Evolutionary conservation across 2,113 vertebrate species (phyloP), one percentile per base, ranked within the genome.

Genomic region (Corythoichthys haematopterus): DNA sequence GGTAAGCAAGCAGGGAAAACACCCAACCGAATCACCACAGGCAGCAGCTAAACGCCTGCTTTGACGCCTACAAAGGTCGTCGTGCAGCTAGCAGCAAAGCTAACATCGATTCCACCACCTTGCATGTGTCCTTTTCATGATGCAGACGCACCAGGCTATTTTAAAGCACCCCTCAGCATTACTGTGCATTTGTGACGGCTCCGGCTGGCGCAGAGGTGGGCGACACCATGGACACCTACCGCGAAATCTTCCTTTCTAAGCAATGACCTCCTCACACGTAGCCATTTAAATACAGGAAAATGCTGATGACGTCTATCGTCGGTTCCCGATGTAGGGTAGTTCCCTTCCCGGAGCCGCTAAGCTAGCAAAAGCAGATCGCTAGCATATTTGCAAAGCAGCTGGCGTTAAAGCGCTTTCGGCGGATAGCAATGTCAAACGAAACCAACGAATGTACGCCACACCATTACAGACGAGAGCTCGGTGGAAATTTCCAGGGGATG

Each of bases 201-300:
- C 40, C 2, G n/a, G 10, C 40, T 33, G 6, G 57, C 40, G 43
- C 50, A 4, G 67, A 5, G 73, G 20, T 20, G 46, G 62, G 61
- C 57, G 20, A 35, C 73, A 36, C 58, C 68, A 59, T 11, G 36
- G 50, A 73, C 82, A 88, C 84, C 75, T 87, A 88, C 85, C 88
- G 82, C 81, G 48, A 90, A 75, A 89, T 92, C 84, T 86, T 63
- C 66, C 72, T 72, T 63, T 63, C 73, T 77, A 69, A 72, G 82
- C 80, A 80, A 80, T 88, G 88, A 90, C 89, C 90, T 88, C 88
- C 90, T 91, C 93, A 88, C 86, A 90, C 88, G 91, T 87, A 71
- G 91, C 89, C 92, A 92, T 88, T 91, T 94, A 93, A 94, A 94
- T 89, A 92, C 81, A 89, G 77, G 78, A 82, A 90, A 91, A 92